phyloP scores from a whole-genome alignment of 1,140 invertebrate genomes.

The Mactra quadrangularis region DNA sequence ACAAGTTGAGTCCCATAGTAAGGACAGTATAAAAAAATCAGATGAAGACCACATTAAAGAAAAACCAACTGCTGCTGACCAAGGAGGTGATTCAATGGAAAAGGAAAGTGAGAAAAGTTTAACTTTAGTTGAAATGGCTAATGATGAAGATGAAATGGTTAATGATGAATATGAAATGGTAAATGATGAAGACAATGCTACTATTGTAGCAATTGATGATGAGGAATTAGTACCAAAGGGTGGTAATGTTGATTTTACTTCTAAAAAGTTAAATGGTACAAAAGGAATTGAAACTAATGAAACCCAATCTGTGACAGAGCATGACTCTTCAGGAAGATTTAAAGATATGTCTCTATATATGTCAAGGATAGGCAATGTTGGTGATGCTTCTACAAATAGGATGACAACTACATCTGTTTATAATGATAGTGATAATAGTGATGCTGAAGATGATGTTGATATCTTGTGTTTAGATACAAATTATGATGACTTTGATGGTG shows the following conservation, averaged over 20 bases:
- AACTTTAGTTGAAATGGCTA: too few species aligned
- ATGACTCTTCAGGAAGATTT: conserved; percentile 2
- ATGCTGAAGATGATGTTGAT: not conserved
- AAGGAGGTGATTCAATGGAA: not conserved
- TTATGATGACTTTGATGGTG: conserved; percentile 28
- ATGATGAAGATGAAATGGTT: too few species aligned
- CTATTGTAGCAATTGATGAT: too few species aligned
- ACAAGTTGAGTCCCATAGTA: not conserved
- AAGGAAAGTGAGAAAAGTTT: too few species aligned
- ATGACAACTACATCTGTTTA: not conserved
- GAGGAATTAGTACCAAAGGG: too few species aligned
- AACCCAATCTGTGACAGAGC: too few species aligned
- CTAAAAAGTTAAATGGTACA: too few species aligned
- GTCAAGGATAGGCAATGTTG: not conserved
- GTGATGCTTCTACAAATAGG: not conserved
- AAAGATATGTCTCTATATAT: not conserved
- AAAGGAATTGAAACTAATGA: too few species aligned
- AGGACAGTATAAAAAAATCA: not conserved
- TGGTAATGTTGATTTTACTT: too few species aligned
- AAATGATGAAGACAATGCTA: too few species aligned
- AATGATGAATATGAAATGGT: too few species aligned
- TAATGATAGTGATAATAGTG: not conserved
- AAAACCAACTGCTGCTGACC: not conserved
- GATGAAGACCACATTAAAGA: not conserved
- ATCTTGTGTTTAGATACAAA: not conserved